Base-by-base conservation (phyloP, 2,888 invertebrate species). In the Diplazon laetatorius region DNA sequence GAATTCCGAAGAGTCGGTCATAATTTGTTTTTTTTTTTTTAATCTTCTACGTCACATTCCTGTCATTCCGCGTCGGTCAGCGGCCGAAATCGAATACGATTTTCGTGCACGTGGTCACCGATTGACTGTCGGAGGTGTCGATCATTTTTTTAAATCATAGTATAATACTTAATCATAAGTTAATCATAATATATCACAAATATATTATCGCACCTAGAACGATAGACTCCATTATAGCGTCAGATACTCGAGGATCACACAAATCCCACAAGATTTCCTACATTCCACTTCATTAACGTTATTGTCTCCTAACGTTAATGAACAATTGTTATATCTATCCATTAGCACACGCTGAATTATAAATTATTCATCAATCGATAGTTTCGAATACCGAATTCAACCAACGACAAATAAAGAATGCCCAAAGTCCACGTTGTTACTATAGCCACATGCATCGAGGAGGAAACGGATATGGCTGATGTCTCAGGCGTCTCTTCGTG, bases 71-170 rank as follows among this genome's bases (percentile, higher is more conserved):
- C 48, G 48, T n/a, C 48, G 37, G 18, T 14, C 25, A 39, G 48
- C 50, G 20, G 30, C 22, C 42, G 68, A 55, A 75, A 69, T 63
- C 46, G 46, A 57, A 50, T 59, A 71, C 59, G 50, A 65, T 50
- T 66, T 52, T 60, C 57, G 37, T 42, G 18, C 25, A 18, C 44
- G 12, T 22, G n/a, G n/a, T 50, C 50, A n/a, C n/a, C n/a, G n/a
- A n/a, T n/a, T n/a, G n/a, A n/a, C n/a, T n/a, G n/a, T n/a, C n/a
- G n/a, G n/a, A n/a, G n/a, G n/a, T n/a, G n/a, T n/a, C n/a, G n/a
- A n/a, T n/a, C n/a, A n/a, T n/a, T n/a, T n/a, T n/a, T n/a, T n/a
- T n/a, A n/a, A n/a, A n/a, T n/a, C n/a, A n/a, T n/a, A n/a, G n/a
- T n/a, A n/a, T n/a, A n/a, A n/a, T n/a, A n/a, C n/a, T n/a, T n/a